These are phyloP conservation scores for Oreamnos americanus DNA, from an alignment of 2,113 vertebrate species.

Conservation along the genomic window DNA sequence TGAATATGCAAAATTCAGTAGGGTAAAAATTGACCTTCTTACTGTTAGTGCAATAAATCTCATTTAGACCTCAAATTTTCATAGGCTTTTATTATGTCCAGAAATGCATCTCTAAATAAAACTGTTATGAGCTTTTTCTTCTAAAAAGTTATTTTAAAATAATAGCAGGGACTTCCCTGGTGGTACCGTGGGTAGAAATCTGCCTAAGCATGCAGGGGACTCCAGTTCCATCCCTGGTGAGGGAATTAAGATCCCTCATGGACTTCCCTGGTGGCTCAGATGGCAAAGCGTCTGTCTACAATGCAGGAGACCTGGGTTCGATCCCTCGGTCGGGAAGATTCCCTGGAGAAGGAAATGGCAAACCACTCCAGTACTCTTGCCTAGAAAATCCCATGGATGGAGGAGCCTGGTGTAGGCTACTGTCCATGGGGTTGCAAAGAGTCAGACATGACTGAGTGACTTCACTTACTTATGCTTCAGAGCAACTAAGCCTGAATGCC, in stretches of 20 bases:
- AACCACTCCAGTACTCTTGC: no score
- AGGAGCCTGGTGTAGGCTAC: no score
- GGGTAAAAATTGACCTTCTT: slow-evolving; percentile 52
- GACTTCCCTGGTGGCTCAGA: no score
- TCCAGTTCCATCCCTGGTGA: neutral
- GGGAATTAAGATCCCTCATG: neutral
- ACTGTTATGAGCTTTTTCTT: slow-evolving; percentile 67
- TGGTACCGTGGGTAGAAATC: neutral
- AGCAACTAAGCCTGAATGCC: neutral
- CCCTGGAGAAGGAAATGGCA: no score
- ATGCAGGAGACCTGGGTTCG: no score
- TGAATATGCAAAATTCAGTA: slow-evolving; percentile 75
- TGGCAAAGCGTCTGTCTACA: no score
- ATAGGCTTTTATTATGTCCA: slow-evolving; percentile 72
- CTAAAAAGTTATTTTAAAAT: neutral
- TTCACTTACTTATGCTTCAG: neutral
- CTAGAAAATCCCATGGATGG: no score
- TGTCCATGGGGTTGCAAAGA: no score
- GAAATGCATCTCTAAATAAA: slow-evolving; percentile 74
- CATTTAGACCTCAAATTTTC: slow-evolving; percentile 76
- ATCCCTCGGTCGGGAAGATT: no score
- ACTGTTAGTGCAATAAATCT: slow-evolving; percentile 61
- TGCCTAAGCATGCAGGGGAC: neutral
- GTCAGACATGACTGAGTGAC: no score
- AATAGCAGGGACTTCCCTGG: neutral